Percentiles rank a stretch among this genome's conserved stretches.
Evolutionary conservation across 2,888 invertebrate genomes (phyloP).

Genomic region (Aphidius colemani): DNA sequence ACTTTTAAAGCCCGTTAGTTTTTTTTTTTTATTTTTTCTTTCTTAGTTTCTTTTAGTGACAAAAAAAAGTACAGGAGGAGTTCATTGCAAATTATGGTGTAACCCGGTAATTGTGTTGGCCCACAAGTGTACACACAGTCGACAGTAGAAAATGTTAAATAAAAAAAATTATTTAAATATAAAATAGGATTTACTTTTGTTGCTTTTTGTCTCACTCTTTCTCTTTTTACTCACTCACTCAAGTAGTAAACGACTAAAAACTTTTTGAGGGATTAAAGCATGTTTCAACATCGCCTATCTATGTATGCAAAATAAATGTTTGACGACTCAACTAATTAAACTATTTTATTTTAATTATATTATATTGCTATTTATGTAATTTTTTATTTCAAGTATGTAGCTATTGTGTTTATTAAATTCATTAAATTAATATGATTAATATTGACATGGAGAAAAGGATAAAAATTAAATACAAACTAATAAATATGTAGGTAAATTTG

Average conservation of each 20-base stretch:
- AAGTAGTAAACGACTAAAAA: conserved; percentile 18
- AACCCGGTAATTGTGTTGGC: conserved; percentile 43
- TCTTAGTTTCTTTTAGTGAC: conserved; percentile 31
- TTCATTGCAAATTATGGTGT: conserved; percentile 42
- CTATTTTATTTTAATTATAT: not conserved
- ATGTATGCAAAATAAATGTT: conserved; percentile 16
- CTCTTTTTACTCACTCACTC: not conserved
- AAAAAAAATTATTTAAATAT: conserved; percentile 5
- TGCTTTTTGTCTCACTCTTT: no score
- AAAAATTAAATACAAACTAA: not conserved
- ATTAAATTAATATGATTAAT: not conserved
- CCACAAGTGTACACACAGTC: conserved; percentile 31
- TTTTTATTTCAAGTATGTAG: not conserved
- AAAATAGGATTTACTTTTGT: conserved; percentile 2
- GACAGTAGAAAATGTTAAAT: conserved; percentile 7
- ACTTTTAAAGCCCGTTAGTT: conserved; percentile 34
- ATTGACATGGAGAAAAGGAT: not conserved
- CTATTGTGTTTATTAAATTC: not conserved
- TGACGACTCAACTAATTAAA: conserved; percentile 25
- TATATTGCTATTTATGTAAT: not conserved
- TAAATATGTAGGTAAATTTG: no score
- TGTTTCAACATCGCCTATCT: not conserved
- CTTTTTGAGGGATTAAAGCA: conserved; percentile 24
- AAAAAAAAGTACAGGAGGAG: conserved; percentile 29
- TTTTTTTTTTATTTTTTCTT: no score